These are phyloP conservation scores for Phrynosoma blainvillii DNA, from an alignment of 2,113 vertebrate species.

Conservation along the genomic window DNA sequence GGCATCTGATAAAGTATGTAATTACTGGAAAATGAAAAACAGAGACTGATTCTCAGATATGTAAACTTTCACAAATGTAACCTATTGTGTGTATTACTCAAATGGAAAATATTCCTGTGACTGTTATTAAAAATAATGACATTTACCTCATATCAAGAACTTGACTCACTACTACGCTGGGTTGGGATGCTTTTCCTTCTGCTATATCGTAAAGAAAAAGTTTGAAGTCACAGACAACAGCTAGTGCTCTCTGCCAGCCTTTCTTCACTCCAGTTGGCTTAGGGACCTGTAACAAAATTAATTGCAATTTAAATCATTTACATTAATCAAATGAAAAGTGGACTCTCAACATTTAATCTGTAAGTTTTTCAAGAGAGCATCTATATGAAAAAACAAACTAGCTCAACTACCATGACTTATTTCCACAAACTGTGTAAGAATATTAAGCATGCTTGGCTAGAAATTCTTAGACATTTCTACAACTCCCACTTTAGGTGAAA, in stretches of 20 bases:
- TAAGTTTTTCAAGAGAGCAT: not conserved
- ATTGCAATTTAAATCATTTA: not conserved
- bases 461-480: not conserved
- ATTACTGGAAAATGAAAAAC: not conserved
- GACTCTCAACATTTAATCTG: not conserved
- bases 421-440: not conserved
- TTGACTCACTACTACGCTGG: slow-evolving; percentile 91
- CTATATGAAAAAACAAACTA: not conserved
- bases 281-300: slow-evolving; percentile 83
- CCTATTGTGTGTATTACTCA: not conserved
- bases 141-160: slow-evolving; percentile 97
- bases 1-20: not conserved
- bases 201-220: slow-evolving; percentile 95
- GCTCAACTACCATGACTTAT: not conserved
- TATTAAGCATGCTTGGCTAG: not conserved
- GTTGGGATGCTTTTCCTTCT: slow-evolving; percentile 91
- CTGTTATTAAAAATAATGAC: not conserved
- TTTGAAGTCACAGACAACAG: slow-evolving; percentile 97
- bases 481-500: no score
- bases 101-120: not conserved
- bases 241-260: slow-evolving; percentile 94
- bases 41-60: not conserved
- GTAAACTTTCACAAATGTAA: not conserved
- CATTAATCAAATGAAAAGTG: not conserved
- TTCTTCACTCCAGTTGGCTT: slow-evolving; percentile 98